These are phyloP conservation scores for Gallinago paraguaiae DNA, from an alignment of 2,113 vertebrate species.

Conservation along the genomic window DNA sequence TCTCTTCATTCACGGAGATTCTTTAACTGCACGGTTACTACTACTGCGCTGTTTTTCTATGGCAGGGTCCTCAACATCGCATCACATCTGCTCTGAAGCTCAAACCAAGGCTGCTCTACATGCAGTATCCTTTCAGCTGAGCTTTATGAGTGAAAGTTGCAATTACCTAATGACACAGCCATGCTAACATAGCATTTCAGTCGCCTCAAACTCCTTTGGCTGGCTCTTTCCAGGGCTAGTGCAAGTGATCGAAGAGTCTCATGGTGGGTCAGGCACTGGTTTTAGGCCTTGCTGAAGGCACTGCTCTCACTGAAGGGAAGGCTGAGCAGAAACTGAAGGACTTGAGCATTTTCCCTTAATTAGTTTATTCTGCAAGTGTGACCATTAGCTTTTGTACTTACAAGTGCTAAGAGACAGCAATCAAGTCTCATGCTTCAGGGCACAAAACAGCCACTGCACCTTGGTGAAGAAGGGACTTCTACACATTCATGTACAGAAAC, in stretches of 20 bases:
- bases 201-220: not conserved
- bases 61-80: not conserved
- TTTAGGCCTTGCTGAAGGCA: not conserved
- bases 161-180: not conserved
- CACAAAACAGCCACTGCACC: not conserved
- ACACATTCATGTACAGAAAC: not conserved
- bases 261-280: not conserved
- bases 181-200: too few species aligned
- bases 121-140: not conserved
- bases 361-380: slow-evolving; percentile 68
- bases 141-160: not conserved
- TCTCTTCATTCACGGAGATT: not conserved
- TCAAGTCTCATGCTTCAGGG: slow-evolving; percentile 37
- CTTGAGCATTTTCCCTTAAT: slow-evolving; percentile 50
- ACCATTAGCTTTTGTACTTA: slow-evolving; percentile 65
- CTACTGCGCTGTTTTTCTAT: fast-evolving
- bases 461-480: not conserved
- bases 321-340: not conserved
- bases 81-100: not conserved
- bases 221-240: not conserved
- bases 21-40: not conserved
- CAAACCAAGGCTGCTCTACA: not conserved
- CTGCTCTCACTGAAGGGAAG: not conserved
- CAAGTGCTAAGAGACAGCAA: slow-evolving; percentile 61
- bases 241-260: not conserved